These are phyloP conservation scores for Tetrax tetrax DNA, from an alignment of 2,113 vertebrate genomes.

Conservation along the genomic window DNA sequence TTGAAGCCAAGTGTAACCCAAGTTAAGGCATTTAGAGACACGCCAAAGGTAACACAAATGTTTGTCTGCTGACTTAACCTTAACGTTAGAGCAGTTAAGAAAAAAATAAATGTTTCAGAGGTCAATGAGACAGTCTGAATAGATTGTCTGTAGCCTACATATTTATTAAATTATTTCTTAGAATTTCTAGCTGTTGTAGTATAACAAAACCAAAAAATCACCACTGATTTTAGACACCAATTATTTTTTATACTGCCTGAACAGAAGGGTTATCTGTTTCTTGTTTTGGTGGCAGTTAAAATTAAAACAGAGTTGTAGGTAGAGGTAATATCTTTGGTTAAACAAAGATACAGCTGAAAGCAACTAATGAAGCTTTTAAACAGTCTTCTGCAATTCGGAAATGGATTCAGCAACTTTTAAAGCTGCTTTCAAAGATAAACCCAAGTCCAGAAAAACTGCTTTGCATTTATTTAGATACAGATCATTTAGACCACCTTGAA, in stretches of 20 bases:
- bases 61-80: neutral
- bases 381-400: neutral
- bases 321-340: neutral
- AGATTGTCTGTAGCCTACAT: neutral
- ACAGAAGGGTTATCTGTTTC: neutral
- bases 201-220: neutral
- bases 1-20: neutral
- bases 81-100: neutral
- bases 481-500: neutral
- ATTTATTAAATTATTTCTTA: neutral
- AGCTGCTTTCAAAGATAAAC: neutral
- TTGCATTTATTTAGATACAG: neutral
- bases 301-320: neutral
- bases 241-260: neutral
- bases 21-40: neutral
- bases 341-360: neutral
- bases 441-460: neutral
- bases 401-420: neutral
- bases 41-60: neutral
- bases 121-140: neutral
- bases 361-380: neutral
- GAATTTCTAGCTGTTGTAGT: neutral
- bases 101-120: neutral
- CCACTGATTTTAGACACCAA: accelerated
- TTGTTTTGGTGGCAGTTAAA: neutral